Base-by-base conservation (phyloP, 2,113 vertebrate genomes). In the Regulus satrapa region DNA sequence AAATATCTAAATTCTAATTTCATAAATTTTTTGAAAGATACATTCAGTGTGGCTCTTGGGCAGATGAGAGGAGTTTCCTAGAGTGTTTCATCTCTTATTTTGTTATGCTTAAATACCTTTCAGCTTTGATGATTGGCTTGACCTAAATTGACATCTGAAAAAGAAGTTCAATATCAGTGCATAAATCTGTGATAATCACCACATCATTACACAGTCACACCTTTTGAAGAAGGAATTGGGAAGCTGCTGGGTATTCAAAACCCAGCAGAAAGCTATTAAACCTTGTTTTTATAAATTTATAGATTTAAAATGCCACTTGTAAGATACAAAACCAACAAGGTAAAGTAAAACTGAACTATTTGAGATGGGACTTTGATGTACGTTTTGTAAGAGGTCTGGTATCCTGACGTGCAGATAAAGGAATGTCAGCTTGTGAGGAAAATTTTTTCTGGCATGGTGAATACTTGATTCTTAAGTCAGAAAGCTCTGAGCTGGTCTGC, bases 101-200 rank as follows among this genome's bases (percentile, higher is more conserved):
- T 94, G 36, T 67, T 91, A 74, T 61, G 48, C 31, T 89, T 89
- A 94, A 94, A 82, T 94, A 67, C 51, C 28, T 80, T 93, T 73
- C 49, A 78, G 56, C 81, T 95, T 87, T 94, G 77, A 58, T 91
- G 56, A 64, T 26, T 80, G 59, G 20, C 63, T 76, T 76, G 79
- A 80, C 86, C 71, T 94, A 80, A 80, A 80, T 4, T 67, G 92
- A 67, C 76, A 51, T 74, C 51, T 77, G 55, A 66, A 74, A 82
- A 83, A 74, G 52, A 59, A 87, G 48, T 38, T 49, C 43, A 20
- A 10, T 83, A 74, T 74, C 55, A 86, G 25, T 54, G 82, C 48
- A 66, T 69, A 76, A 85, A 77, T 80, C 68, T 67, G 43, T 80
- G 61, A 71, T 52, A 92, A 84, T 71, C 72, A 54, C 45, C 62